phyloP scores from a whole-genome alignment of 2,113 vertebrate species.

The Thryonomys swinderianus region DNA sequence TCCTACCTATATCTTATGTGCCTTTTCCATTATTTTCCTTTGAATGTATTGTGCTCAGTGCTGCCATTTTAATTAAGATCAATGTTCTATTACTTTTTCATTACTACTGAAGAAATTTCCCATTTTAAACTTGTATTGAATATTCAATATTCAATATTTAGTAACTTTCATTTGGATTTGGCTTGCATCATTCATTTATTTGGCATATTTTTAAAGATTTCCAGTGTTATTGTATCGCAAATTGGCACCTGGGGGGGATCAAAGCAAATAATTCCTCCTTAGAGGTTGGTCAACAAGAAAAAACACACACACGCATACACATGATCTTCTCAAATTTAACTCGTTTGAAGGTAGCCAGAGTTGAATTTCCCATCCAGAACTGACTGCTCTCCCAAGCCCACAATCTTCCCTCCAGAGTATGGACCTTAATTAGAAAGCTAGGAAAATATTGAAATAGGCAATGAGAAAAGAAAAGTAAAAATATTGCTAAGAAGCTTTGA shows the following conservation, averaged over 20 bases:
- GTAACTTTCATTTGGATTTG: constrained; percentile 41
- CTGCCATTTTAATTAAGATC: constrained; percentile 48
- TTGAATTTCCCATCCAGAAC: constrained; percentile 2
- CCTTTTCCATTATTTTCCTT: constrained; percentile 39
- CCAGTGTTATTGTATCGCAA: background rate
- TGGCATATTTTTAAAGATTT: background rate
- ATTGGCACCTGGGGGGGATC: background rate
- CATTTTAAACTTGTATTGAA: background rate
- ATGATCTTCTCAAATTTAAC: background rate
- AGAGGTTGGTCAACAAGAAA: background rate
- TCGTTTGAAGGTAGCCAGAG: constrained; percentile 24
- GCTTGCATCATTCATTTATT: constrained; percentile 40
- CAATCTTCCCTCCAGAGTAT: background rate
- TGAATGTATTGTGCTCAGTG: background rate
- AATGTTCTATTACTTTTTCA: constrained; percentile 23
- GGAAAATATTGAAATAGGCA: constrained; percentile 59
- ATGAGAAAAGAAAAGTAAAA: constrained; percentile 61
- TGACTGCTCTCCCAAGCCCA: background rate
- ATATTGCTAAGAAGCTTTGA: constrained; percentile 27
- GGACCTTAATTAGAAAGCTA: constrained; percentile 51
- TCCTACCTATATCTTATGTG: background rate
- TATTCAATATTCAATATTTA: too few species aligned
- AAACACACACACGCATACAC: too few species aligned
- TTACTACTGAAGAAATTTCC: background rate
- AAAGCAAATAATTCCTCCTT: background rate